Base-by-base conservation (phyloP, 2,113 vertebrate genomes). In the Odontophorus gujanensis region DNA sequence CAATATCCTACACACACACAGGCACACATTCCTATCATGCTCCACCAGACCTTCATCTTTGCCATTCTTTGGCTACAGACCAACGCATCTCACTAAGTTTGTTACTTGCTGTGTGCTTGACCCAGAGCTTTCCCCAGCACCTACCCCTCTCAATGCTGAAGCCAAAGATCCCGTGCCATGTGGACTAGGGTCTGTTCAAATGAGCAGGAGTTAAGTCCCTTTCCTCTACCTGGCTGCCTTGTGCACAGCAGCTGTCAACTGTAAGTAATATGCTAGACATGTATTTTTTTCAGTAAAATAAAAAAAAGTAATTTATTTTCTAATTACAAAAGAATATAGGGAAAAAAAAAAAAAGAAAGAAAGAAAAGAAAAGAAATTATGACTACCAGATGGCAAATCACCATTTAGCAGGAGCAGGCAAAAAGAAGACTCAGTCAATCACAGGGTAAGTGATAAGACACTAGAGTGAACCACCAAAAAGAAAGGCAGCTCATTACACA, bases 271-370 rank as follows among this genome's bases (percentile, higher is more conserved):
- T 86, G 77, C 92, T 85, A 94, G 91, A 92, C 94, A 76, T 95
- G 92, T 89, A 92, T 96, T 95, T 93, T 86, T 83, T 89, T 89
- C 82, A 63, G 89, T 82, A 67, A 62, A 62, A 32, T 92, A 89
- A 73, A 91, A 93, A 95, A 97, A 97, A 93, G 96, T 93, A 97
- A 98, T 98, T 98, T 98, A 97, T 97, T 98, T 98, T 97, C 96
- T 98, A 98, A 98, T 98, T 97, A 97, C 96, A 48, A 45, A 38
- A 67, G 40, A 38, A 26, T 36, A 21, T 32, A 58, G 26, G 32
- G 6, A 20, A 34, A 34, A 34, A 85, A 93, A 45, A 36, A 38
- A 95, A 43, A 42, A 65, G 66, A 67, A 87, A 42, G 69, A 94
- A 94, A 65, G 38, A 68, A 97, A 97, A 90, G 87, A 96, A 97